Evolutionary conservation across 2,113 vertebrate species (phyloP).

Genomic region (Pedetes capensis): DNA sequence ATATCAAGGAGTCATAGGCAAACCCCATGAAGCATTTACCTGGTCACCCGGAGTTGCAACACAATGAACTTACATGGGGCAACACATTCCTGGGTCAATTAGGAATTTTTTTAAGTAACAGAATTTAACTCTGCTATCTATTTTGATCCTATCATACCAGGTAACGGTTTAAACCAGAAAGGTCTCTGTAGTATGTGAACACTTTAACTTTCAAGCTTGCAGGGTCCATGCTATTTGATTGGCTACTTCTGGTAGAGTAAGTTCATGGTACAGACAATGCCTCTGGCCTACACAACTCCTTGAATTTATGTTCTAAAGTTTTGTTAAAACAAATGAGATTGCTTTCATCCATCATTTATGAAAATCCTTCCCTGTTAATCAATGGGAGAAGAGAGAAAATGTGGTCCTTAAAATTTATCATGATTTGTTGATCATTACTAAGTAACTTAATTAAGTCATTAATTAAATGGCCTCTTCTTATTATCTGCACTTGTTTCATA

Average conservation of each 20-base stretch:
- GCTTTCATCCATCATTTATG: not conserved
- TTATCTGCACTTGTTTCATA: not conserved
- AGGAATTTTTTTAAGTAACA: no score
- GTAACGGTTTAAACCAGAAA: not conserved
- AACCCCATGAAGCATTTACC: no score
- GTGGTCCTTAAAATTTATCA: not conserved
- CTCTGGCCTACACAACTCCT: not conserved
- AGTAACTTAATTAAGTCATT: constrained; percentile 8
- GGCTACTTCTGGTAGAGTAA: not conserved
- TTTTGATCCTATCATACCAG: no score
- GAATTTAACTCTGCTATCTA: no score
- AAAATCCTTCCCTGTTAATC: not conserved
- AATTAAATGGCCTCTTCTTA: not conserved
- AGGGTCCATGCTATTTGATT: not conserved
- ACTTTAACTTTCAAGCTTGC: not conserved
- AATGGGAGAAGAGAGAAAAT: not conserved
- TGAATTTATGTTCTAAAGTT: constrained; percentile 21
- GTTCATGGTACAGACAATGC: not conserved
- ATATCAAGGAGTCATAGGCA: no score
- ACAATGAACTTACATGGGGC: no score
- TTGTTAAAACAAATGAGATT: constrained; percentile 21
- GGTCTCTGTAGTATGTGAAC: not conserved
- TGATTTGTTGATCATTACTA: constrained; percentile 20
- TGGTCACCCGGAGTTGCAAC: no score
- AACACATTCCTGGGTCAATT: no score